phyloP scores from a whole-genome alignment of 1,140 invertebrate genomes.

The Oryzaephilus surinamensis region DNA sequence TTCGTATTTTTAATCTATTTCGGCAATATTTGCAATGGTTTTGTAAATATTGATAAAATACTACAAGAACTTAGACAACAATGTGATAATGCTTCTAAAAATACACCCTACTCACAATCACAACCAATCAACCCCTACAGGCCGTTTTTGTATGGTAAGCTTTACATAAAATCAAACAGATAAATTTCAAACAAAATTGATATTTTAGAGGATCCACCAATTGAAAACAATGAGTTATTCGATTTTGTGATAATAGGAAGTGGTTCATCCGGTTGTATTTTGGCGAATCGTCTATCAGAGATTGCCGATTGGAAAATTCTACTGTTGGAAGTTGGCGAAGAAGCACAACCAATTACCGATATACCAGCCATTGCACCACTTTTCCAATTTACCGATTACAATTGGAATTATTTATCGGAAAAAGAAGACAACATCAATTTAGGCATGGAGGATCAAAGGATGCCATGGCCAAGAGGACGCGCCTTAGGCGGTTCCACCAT shows the following conservation, averaged over 20 bases:
- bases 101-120: too few species aligned
- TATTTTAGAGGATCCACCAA: too few species aligned
- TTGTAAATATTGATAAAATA: too few species aligned
- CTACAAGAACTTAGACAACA: too few species aligned
- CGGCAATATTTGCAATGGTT: too few species aligned
- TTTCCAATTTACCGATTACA: constrained; percentile 43
- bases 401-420: constrained; percentile 50
- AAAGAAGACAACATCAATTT: constrained; percentile 41
- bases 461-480: constrained; percentile 43
- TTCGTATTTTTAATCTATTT: too few species aligned
- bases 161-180: too few species aligned
- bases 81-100: too few species aligned
- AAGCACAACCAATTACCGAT: constrained; percentile 58
- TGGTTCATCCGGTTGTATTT: constrained; percentile 41
- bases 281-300: constrained; percentile 60
- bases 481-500: constrained; percentile 45
- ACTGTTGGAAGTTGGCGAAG: constrained; percentile 64
- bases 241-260: constrained; percentile 21
- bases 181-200: too few species aligned
- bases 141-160: too few species aligned
- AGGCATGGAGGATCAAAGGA: constrained; percentile 31
- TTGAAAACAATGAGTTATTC: too few species aligned
- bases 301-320: constrained; percentile 51
- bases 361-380: constrained; percentile 52
- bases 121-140: too few species aligned